A percentile compares a stretch with the other conserved stretches of the same genome.
phyloP scores from a whole-genome alignment of 2,888 invertebrate genomes.

The Oconnorella tubifera region DNA sequence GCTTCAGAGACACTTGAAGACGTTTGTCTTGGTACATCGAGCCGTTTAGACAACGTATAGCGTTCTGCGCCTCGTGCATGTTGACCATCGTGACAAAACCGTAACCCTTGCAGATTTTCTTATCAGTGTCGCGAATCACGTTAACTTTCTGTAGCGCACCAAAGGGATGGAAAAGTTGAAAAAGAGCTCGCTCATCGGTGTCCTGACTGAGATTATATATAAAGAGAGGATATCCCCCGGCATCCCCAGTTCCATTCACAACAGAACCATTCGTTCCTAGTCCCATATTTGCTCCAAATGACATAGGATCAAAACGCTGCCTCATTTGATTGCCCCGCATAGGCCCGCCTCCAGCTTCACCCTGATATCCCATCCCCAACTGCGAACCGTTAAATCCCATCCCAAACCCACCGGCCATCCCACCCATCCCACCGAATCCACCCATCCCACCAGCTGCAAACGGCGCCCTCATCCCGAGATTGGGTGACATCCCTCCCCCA shows the following conservation, averaged over 20 bases:
- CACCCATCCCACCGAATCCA: background rate
- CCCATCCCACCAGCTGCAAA: background rate
- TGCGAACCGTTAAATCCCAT: background rate
- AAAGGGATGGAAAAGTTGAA: slow-evolving; percentile 54
- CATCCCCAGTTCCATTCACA: slow-evolving; percentile 13
- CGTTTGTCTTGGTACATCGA: slow-evolving; percentile 47
- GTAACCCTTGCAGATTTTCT: slow-evolving; percentile 53
- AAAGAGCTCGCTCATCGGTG: slow-evolving; percentile 53
- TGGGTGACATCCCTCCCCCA: background rate
- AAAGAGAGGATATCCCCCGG: slow-evolving; percentile 48
- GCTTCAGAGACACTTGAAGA: slow-evolving; percentile 47
- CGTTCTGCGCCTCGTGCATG: slow-evolving; percentile 52
- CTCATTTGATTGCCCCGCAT: slow-evolving; percentile 11
- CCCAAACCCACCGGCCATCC: background rate
- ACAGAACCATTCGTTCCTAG: background rate
- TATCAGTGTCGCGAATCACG: slow-evolving; percentile 51
- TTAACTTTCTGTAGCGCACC: slow-evolving; percentile 57
- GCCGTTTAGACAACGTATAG: slow-evolving; percentile 54
- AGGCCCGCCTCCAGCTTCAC: slow-evolving; percentile 19
- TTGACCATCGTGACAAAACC: slow-evolving; percentile 58
- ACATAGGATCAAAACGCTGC: slow-evolving; percentile 24
- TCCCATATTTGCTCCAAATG: slow-evolving; percentile 1
- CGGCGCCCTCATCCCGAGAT: background rate
- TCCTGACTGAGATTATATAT: slow-evolving; percentile 57
- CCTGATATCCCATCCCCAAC: slow-evolving; percentile 22